Evolutionary conservation across 1,140 invertebrate genomes (phyloP), one percentile per base, ranked within the genome.

Genomic region (Eubasilissa regina): DNA sequence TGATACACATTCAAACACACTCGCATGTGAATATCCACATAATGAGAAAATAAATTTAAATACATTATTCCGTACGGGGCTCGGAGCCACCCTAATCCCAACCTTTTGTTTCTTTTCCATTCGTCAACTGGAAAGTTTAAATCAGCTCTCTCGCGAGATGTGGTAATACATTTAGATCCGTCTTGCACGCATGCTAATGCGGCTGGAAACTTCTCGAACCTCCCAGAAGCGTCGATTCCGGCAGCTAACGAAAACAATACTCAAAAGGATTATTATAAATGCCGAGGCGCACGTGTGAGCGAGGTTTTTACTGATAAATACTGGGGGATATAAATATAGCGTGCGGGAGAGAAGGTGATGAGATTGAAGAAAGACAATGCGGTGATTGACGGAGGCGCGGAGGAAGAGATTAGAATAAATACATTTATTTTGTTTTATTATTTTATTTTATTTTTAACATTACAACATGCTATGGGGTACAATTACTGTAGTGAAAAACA

Each of bases 181-280:
- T 17, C 58, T 66, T 64, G 76, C 72, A 78, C 73, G 80, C 76
- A 79, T 81, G 80, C 80, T 81, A 81, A 81, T 81, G 72, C 75
- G 47, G 21, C 15, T 8, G 47, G 21, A 51, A 17, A 17, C 58
- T 25, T 12, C 58, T 62, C 17, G 44, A 72, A 72, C 17, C 19
- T 55, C 21, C 12, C 48, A 15, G 21, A 55, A 73, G 74, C 56
- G 74, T 21, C 56, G 74, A 76, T 62, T 76, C 75, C 47, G 17
- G 48, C 10, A 62, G 60, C 60, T 68, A 77, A 77, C 21, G 68
- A 75, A 78, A 81, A 81, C 80, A 81, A 81, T 76, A 74, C 78
- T 51, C 80, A 56, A 75, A 76, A 75, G 80, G 80, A 81, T 81
- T 81, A 81, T 81, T 55, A 81, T 81, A 81, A 78, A 79, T 77